These are phyloP conservation scores for Denticeps clupeoides DNA, from an alignment of 2,797 vertebrate species.

Conservation along the genomic window DNA sequence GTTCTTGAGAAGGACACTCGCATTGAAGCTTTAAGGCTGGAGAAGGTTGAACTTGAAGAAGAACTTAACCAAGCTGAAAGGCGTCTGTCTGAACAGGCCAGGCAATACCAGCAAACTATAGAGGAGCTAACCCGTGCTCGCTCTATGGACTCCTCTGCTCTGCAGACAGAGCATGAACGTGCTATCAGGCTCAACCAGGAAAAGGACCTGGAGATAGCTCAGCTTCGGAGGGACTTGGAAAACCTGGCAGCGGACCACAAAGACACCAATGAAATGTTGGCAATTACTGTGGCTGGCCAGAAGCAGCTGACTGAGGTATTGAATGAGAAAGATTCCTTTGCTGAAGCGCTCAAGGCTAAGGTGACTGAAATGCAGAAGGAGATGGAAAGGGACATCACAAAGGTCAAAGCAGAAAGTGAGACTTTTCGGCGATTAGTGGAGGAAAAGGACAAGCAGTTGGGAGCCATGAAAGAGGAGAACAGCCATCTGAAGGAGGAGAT, in stretches of 20 bases:
- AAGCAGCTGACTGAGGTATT: constrained; percentile 79
- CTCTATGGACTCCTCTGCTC: constrained; percentile 62
- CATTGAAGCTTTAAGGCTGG: constrained; percentile 71
- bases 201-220: constrained; percentile 73
- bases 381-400: constrained; percentile 48
- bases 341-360: constrained; percentile 67
- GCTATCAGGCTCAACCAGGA: constrained; percentile 72
- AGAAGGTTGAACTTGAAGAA: constrained; percentile 68
- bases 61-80: constrained; percentile 65
- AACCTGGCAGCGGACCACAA: constrained; percentile 67
- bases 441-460: constrained; percentile 82
- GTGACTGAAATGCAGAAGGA: constrained; percentile 59
- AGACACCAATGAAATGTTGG: constrained; percentile 79
- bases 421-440: constrained; percentile 65
- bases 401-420: constrained; percentile 52
- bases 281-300: constrained; percentile 76
- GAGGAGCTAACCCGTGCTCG: constrained; percentile 63
- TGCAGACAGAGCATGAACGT: constrained; percentile 72
- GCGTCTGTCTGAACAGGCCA: constrained; percentile 58
- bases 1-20: constrained; percentile 69
- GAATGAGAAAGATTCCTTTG: constrained; percentile 78
- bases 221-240: constrained; percentile 66
- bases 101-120: constrained; percentile 70
- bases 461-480: constrained; percentile 92
- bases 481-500: constrained; percentile 93